Conservation (phyloP, 2,888 invertebrate genomes). For the Perdita meconis region DNA sequence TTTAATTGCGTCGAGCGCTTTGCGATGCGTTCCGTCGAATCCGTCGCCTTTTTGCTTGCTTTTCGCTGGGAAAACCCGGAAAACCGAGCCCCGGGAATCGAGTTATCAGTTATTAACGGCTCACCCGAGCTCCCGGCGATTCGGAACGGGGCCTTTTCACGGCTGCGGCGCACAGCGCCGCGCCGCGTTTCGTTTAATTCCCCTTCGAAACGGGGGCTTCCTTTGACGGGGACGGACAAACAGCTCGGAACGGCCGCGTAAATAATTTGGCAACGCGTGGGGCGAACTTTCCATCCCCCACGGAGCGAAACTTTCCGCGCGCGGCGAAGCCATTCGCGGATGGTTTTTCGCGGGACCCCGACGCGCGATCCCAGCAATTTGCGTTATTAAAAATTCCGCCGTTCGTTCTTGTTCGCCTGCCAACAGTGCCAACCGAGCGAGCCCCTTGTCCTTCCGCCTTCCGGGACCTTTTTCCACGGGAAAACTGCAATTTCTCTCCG, state of each 20-base stretch:
- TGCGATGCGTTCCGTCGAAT: too few species aligned
- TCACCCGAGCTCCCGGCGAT: neutral
- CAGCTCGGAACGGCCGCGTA: slow-evolving; percentile 21
- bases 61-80: too few species aligned
- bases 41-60: too few species aligned
- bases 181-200: slow-evolving; percentile 2
- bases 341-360: slow-evolving; percentile 14
- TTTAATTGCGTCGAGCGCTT: too few species aligned
- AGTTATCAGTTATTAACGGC: slow-evolving; percentile 9
- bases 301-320: slow-evolving; percentile 27
- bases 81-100: neutral
- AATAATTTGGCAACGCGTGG: slow-evolving; percentile 57
- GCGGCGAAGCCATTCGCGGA: slow-evolving; percentile 25
- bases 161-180: slow-evolving; percentile 27
- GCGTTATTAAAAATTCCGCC: slow-evolving; percentile 64
- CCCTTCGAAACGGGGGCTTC: neutral
- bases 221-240: slow-evolving; percentile 40
- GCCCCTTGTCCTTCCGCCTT: neutral
- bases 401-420: slow-evolving; percentile 44
- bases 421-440: neutral
- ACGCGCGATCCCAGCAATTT: slow-evolving; percentile 48
- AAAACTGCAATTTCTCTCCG: neutral
- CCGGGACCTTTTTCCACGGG: neutral
- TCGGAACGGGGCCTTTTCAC: slow-evolving; percentile 15
- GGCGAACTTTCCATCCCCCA: slow-evolving; percentile 40